A percentile compares a stretch with the other conserved stretches of the same genome.
These are phyloP conservation scores for Pteruthius melanotis DNA, from an alignment of 2,113 vertebrate genomes.

Conservation along the genomic window DNA sequence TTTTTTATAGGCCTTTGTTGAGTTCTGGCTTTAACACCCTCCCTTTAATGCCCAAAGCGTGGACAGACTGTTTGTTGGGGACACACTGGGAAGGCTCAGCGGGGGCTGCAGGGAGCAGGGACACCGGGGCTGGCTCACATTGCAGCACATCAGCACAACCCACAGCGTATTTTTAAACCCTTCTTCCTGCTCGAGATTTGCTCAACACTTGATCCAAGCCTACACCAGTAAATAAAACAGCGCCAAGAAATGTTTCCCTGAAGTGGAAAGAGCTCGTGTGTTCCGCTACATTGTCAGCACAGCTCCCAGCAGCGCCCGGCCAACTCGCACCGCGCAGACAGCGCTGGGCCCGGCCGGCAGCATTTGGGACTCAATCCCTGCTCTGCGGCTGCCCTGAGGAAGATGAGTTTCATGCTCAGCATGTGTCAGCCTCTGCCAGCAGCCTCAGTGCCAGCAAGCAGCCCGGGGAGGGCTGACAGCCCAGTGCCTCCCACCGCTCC, in stretches of 20 bases:
- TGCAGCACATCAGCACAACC: neutral
- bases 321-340: neutral
- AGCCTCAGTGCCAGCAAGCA: neutral
- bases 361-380: neutral
- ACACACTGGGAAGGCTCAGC: neutral
- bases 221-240: neutral
- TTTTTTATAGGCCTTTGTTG: neutral
- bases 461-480: neutral
- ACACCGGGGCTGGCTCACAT: neutral
- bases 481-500: neutral
- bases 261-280: neutral
- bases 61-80: neutral
- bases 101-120: neutral
- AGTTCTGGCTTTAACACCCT: neutral
- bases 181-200: neutral
- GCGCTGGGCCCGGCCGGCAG: neutral
- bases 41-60: neutral
- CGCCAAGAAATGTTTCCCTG: neutral
- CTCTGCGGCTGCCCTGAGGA: neutral
- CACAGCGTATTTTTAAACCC: accelerated
- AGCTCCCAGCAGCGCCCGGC: neutral
- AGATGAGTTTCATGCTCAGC: neutral
- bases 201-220: neutral
- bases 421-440: neutral
- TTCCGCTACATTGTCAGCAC: neutral